Conservation (phyloP, 30 jellyfish, hydroid and myxozoan genomes). For the Hydractinia echinata region DNA sequence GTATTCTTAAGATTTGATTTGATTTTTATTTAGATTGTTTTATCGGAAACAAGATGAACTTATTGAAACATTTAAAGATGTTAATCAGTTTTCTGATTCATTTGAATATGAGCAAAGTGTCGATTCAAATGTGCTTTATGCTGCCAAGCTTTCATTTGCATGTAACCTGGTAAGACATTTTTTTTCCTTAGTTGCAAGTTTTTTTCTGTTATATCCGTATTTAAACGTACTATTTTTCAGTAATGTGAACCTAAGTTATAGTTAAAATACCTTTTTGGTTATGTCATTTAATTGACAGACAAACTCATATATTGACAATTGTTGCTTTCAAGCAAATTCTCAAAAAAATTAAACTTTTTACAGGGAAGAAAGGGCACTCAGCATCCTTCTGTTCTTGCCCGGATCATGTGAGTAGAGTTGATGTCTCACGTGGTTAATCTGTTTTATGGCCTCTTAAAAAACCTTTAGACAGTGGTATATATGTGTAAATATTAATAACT, state of each 20-base stretch:
- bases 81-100: background rate
- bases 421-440: too few relatives aligned
- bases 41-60: constrained; percentile 33
- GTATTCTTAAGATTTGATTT: background rate
- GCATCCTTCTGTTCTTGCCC: too few relatives aligned
- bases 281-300: background rate
- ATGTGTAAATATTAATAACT: too few relatives aligned
- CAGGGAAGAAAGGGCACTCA: background rate
- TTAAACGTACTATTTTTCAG: background rate
- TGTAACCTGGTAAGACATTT: constrained; percentile 42
- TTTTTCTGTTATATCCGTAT: background rate
- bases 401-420: too few relatives aligned
- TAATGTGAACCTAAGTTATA: background rate
- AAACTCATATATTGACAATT: background rate
- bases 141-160: constrained; percentile 44
- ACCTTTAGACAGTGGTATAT: too few relatives aligned
- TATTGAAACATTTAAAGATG: constrained; percentile 28
- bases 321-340: background rate
- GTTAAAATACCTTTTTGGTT: background rate
- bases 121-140: constrained; percentile 18
- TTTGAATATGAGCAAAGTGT: constrained; percentile 22
- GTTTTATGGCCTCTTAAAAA: too few relatives aligned
- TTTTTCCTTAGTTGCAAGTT: background rate
- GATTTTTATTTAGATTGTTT: constrained; percentile 16
- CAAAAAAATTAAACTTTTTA: background rate